phyloP scores from a whole-genome alignment of 2,113 vertebrate genomes.

The Microcebus jonahi region DNA sequence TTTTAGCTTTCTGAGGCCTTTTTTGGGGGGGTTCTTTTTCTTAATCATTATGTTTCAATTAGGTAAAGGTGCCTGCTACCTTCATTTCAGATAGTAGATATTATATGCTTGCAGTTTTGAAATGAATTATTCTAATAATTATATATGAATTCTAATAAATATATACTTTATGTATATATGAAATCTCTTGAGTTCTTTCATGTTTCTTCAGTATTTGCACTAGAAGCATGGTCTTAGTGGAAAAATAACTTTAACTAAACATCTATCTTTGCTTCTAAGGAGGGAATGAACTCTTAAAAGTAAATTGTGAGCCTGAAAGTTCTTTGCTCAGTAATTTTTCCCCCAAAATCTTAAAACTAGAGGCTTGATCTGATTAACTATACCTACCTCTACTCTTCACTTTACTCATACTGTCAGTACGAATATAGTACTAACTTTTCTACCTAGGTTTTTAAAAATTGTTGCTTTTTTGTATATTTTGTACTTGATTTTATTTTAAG shows the following conservation, averaged over 20 bases:
- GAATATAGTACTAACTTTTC: neutral
- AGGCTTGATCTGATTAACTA: neutral
- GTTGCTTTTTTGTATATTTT: slow-evolving; percentile 45
- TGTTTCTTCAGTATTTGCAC: neutral
- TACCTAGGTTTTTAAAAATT: slow-evolving; percentile 31
- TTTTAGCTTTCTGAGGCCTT: neutral
- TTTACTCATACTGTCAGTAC: neutral
- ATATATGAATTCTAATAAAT: neutral
- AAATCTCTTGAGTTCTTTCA: neutral
- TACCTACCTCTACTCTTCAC: neutral
- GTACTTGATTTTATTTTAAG: neutral
- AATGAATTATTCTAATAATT: neutral
- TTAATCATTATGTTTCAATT: slow-evolving; percentile 28
- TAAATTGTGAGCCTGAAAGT: slow-evolving; percentile 9
- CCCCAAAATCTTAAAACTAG: slow-evolving; percentile 23
- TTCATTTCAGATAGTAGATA: slow-evolving; percentile 35
- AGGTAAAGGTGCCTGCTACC: neutral
- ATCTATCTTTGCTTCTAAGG: neutral
- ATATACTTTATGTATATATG: neutral
- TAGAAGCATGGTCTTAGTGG: neutral
- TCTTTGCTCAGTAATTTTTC: slow-evolving; percentile 1
- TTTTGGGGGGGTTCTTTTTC: neutral
- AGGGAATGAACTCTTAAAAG: neutral
- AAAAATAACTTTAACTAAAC: neutral
- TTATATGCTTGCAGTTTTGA: slow-evolving; percentile 1